phyloP scores from a whole-genome alignment of 2,113 vertebrate genomes.

The Bubo scandiacus region DNA sequence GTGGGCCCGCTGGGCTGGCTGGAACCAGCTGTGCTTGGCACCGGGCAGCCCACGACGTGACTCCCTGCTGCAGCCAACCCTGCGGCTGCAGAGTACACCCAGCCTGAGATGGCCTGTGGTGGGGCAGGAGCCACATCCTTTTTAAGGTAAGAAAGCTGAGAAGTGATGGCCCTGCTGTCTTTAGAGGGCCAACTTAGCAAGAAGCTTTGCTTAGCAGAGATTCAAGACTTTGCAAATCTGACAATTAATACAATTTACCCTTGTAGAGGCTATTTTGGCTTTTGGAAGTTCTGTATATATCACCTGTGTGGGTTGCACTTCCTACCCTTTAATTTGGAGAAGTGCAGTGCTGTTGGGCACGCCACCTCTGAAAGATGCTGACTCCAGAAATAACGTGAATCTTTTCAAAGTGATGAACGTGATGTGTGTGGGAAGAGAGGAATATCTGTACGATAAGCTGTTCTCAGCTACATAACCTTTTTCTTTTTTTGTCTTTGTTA shows the following conservation, averaged over 20 bases:
- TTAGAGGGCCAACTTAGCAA: background rate
- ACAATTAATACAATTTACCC: background rate
- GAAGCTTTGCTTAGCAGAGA: background rate
- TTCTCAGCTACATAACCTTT: background rate
- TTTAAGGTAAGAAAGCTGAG: background rate
- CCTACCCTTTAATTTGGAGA: background rate
- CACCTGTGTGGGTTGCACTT: background rate
- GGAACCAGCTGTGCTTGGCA: rapidly evolving
- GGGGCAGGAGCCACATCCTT: rapidly evolving
- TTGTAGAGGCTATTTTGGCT: background rate
- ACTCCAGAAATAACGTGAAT: background rate
- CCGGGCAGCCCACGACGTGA: background rate
- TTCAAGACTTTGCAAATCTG: background rate
- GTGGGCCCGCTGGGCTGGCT: background rate
- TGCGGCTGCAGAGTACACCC: background rate
- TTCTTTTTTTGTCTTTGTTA: background rate
- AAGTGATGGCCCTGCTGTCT: rapidly evolving
- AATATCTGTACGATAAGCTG: rapidly evolving
- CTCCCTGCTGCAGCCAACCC: background rate
- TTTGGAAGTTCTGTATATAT: background rate
- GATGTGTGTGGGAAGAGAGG: background rate
- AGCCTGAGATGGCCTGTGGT: background rate
- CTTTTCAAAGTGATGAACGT: background rate
- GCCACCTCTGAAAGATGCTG: rapidly evolving
- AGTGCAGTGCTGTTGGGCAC: background rate